Base-by-base conservation (phyloP, 2,888 invertebrate species). In the Nesidiocoris tenuis region DNA sequence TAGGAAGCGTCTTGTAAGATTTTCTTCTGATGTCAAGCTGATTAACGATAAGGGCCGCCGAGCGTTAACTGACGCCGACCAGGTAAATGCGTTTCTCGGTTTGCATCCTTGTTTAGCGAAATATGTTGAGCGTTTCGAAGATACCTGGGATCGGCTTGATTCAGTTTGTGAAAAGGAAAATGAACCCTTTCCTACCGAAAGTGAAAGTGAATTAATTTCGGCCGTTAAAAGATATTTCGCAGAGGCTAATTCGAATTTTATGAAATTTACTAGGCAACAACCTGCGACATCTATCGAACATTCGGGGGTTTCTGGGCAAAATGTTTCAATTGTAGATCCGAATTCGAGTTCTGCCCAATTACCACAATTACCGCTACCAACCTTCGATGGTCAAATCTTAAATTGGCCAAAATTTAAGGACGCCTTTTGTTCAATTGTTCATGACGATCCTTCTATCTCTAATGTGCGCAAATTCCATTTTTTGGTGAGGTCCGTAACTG, bases 341-440 rank as follows among this genome's bases (percentile, higher is more conserved):
- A 39, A 39, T 39, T 39, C 39, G 3, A 39, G 39, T 12, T 39
- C 39, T 7, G 39, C 39, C 12, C 39, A 39, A 39, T 39, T 39
- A 12, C 39, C 39, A 3, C 39, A 39, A 39, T 39, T 39, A 39
- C 39, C 39, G 3, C 39, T 39, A 39, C 39, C 39, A 12, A 39
- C 39, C 3, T 39, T 64, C n/a, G 64, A 64, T 17, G 64, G 64
- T 1, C 21, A 64, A 64, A 64, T 64, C 9, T 9, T 64, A 24
- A 67, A 67, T 9, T 67, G 67, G 67, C 67, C 67, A 2, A 54
- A 67, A 54, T 67, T 67, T 56, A 67, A 67, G 19, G 67, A 67
- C 22, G 19, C 55, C 2, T 67, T 55, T 67, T 12, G 18, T 18
- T 54, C 67, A 18, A 67, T 67, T 5, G 54, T 67, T 12, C 67